These are phyloP conservation scores for Drosophila bunnanda DNA, from an alignment of 2,888 invertebrate species.

Conservation along the genomic window DNA sequence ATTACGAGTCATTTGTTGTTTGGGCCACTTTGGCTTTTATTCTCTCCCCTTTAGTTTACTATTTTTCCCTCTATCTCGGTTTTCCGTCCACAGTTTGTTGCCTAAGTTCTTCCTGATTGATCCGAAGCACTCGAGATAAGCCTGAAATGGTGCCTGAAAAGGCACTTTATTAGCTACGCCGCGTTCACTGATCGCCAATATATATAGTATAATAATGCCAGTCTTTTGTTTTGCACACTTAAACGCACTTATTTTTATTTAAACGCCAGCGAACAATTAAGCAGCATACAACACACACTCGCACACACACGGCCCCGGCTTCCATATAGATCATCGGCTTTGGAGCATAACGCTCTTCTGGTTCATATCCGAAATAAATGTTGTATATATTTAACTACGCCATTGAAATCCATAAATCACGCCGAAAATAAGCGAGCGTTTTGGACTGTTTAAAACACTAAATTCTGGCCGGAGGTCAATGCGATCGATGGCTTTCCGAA, in stretches of 20 bases:
- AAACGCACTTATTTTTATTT: slow-evolving; percentile 73
- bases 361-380: slow-evolving; percentile 26
- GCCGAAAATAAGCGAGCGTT: slow-evolving; percentile 14
- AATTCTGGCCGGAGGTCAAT: slow-evolving; percentile 23
- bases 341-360: slow-evolving; percentile 66
- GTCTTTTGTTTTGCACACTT: slow-evolving; percentile 64
- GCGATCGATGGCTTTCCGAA: slow-evolving; percentile 15
- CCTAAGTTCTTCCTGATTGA: slow-evolving; percentile 71
- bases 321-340: slow-evolving; percentile 53
- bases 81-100: slow-evolving; percentile 64
- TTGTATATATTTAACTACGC: slow-evolving; percentile 9
- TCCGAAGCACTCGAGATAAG: slow-evolving; percentile 35
- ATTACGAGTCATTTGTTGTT: slow-evolving; percentile 41
- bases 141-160: slow-evolving; percentile 20
- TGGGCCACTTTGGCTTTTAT: slow-evolving; percentile 26
- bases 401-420: slow-evolving; percentile 30
- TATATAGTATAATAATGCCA: slow-evolving; percentile 45
- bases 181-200: slow-evolving; percentile 9
- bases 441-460: slow-evolving; percentile 7
- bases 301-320: slow-evolving; percentile 23
- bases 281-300: slow-evolving; percentile 36
- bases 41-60: slow-evolving; percentile 1
- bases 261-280: slow-evolving; percentile 53
- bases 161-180: not conserved
- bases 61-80: slow-evolving; percentile 4